phyloP scores from a whole-genome alignment of 2,888 invertebrate genomes.

The Leucophenga montana region DNA sequence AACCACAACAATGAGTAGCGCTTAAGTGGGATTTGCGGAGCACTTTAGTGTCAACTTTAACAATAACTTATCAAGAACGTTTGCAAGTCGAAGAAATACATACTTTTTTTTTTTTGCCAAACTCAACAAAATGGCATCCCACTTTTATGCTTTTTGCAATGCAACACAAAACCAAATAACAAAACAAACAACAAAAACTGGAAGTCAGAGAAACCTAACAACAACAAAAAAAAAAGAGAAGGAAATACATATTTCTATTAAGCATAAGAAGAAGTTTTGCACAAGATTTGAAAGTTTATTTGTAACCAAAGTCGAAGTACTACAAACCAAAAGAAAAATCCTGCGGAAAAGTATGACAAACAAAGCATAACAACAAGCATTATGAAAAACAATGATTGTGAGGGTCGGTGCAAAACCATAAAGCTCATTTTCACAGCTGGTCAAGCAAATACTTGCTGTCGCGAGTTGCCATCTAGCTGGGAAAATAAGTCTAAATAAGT shows the following conservation, averaged over 20 bases:
- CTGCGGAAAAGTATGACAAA: constrained; percentile 2
- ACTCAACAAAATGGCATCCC: too few relatives aligned
- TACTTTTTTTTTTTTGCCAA: constrained; percentile 7
- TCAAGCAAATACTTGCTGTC: constrained; percentile 43
- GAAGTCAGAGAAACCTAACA: background rate
- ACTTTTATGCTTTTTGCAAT: constrained; percentile 21
- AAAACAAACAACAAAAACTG: background rate
- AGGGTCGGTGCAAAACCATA: background rate
- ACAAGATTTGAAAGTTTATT: constrained; percentile 46
- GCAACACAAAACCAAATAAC: too few relatives aligned
- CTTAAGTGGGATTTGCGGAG: constrained; percentile 65
- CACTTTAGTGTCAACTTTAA: constrained; percentile 66
- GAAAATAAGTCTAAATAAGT: too few relatives aligned
- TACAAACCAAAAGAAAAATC: constrained; percentile 2
- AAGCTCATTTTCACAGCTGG: constrained; percentile 49
- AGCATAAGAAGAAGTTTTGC: constrained; percentile 26
- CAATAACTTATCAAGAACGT: constrained; percentile 55
- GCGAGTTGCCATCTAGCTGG: background rate
- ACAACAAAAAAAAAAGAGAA: constrained; percentile 29
- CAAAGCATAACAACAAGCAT: constrained; percentile 7
- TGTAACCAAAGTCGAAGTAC: constrained; percentile 14
- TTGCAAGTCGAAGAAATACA: background rate
- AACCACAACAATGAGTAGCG: constrained; percentile 41
- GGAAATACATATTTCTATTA: constrained; percentile 40
- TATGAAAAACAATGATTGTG: background rate